Evolutionary conservation across 2,797 vertebrate genomes (phyloP), one percentile per base, ranked within the genome.

Genomic region (Xenentodon cancila): DNA sequence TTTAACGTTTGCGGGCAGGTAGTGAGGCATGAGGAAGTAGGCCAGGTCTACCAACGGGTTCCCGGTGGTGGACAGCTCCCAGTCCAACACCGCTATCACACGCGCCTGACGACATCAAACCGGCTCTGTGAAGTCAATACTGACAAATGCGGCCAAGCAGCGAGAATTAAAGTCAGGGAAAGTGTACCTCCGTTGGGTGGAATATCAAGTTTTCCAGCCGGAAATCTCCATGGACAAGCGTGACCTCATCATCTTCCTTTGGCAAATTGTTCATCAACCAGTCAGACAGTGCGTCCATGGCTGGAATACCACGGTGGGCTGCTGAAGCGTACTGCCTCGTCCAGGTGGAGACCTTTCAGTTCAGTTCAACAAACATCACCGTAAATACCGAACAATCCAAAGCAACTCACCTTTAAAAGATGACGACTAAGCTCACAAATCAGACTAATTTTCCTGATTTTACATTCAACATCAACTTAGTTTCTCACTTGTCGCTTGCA

Each of bases 51-150:
- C 91, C 57, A 95, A 59, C 17, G 96, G 95, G 77, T 97, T 95
- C 16, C 96, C 97, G 32, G 93, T 89, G 69, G 96, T 98, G 4
- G 97, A 97, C 76, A 98, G 93, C 66, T 98, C 97, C 97, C 96
- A 98, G 80, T 98, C 97, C 77, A 99, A 75, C 15, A 97, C 92
- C 0, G 96, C 97, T 21, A 96, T 69, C 54, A 98, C 94, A 66
- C 94, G 94, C 21, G 95, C 92, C 96, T 98, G 9, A 68, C 4
- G 53, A 64, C 16, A 75, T 7, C 20, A 48, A 66, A 64, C 2
- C 51, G 32, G 51, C 30, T 19, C 12, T 27, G 6, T 64, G 16
- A 66, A 50, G 1, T 9, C 16, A 13, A 15, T 17, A 16, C 4
- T 17, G 19, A 49, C 4, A 52, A 43, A 46, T 42, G 5, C 45